Evolutionary conservation across 2,797 vertebrate species (phyloP).

Genomic region (Macropodus opercularis): DNA sequence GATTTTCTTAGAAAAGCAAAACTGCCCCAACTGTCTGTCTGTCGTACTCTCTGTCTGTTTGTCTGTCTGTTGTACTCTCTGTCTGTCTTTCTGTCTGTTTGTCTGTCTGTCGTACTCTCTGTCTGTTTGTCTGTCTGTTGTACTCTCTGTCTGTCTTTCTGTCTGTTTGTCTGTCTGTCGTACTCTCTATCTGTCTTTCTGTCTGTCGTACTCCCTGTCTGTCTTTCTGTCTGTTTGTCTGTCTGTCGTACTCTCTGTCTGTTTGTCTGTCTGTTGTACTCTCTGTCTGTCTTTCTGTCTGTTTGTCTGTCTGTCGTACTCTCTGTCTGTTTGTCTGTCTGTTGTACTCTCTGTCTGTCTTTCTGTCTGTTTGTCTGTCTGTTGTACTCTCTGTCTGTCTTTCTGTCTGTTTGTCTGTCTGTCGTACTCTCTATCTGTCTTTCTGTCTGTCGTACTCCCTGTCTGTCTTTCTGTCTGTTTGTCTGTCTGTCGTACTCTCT

Average conservation of each 20-base stretch:
- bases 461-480: slow-evolving; percentile 35
- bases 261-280: slow-evolving; percentile 36
- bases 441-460: slow-evolving; percentile 28
- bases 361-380: slow-evolving; percentile 33
- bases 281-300: slow-evolving; percentile 32
- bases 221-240: slow-evolving; percentile 31
- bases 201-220: slow-evolving; percentile 36
- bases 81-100: no score
- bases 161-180: slow-evolving; percentile 37
- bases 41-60: slow-evolving; percentile 36
- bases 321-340: slow-evolving; percentile 33
- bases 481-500: slow-evolving; percentile 40
- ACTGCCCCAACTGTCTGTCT: slow-evolving; percentile 52
- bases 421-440: slow-evolving; percentile 36
- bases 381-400: no score
- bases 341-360: slow-evolving; percentile 36
- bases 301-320: slow-evolving; percentile 41
- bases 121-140: slow-evolving; percentile 33
- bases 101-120: no score
- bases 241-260: no score
- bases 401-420: slow-evolving; percentile 33
- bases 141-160: slow-evolving; percentile 37
- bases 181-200: no score
- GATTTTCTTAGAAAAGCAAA: slow-evolving; percentile 77
- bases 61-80: slow-evolving; percentile 30